These are phyloP conservation scores for Calameuta idolon DNA, from an alignment of 2,888 invertebrate species.

Conservation along the genomic window DNA sequence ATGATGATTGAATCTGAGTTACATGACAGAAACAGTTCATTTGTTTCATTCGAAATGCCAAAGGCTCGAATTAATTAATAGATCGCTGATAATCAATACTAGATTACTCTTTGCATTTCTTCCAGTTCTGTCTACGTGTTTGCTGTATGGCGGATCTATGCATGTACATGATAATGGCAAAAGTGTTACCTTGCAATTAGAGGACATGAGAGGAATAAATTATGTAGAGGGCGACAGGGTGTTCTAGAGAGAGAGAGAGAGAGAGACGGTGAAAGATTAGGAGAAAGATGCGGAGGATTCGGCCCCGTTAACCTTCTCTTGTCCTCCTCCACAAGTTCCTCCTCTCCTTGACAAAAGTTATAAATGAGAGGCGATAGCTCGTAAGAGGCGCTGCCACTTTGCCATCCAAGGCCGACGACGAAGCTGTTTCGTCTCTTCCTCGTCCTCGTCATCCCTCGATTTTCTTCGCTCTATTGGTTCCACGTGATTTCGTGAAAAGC, in stretches of 20 bases:
- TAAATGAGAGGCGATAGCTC: constrained; percentile 58
- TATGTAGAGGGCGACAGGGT: neutral
- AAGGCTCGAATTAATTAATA: neutral
- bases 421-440: constrained; percentile 35
- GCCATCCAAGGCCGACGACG: constrained; percentile 53
- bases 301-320: constrained; percentile 54
- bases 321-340: constrained; percentile 35
- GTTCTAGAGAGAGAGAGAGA: constrained; percentile 7
- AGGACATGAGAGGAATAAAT: neutral
- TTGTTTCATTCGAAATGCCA: neutral
- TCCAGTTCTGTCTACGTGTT: neutral
- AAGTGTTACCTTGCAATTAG: neutral
- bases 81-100: neutral
- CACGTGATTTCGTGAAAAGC: neutral
- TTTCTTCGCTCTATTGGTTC: neutral
- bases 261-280: constrained; percentile 1
- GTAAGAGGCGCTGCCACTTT: constrained; percentile 59
- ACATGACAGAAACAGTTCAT: neutral
- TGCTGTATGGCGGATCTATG: neutral
- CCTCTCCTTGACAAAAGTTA: constrained; percentile 56
- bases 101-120: neutral
- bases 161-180: neutral
- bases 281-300: constrained; percentile 34
- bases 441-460: neutral
- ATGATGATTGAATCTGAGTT: neutral